phyloP scores from a whole-genome alignment of 1,140 invertebrate species.

The Drosophila ohnishii region DNA sequence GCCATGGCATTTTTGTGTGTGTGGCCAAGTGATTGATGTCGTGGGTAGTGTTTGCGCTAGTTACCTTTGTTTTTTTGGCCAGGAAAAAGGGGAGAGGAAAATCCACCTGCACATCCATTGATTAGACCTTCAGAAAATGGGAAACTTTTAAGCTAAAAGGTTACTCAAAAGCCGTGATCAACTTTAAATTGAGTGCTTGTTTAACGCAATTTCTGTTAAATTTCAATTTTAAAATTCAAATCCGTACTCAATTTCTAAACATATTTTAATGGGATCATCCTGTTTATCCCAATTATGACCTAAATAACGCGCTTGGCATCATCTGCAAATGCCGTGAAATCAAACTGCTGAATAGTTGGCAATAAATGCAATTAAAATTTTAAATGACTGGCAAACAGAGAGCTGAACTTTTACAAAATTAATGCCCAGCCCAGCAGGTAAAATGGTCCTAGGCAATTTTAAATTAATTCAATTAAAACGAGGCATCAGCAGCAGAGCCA shows the following conservation, averaged over 20 bases:
- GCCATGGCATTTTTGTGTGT: conserved; percentile 65
- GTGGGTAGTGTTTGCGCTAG: conserved; percentile 35
- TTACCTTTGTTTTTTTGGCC: conserved; percentile 34
- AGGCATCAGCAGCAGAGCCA: conserved; percentile 36
- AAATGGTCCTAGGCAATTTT: conserved; percentile 42
- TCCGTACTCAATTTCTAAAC: neutral
- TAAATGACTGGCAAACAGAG: conserved; percentile 34
- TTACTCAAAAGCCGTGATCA: neutral
- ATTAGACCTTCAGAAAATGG: neutral
- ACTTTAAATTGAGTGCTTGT: neutral
- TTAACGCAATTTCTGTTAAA: neutral
- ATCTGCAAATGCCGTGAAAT: conserved; percentile 31
- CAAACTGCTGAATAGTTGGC: conserved; percentile 41
- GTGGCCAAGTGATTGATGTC: conserved; percentile 66
- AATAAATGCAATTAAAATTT: conserved; percentile 71
- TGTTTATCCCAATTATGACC: conserved; percentile 35
- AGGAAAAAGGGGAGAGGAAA: neutral
- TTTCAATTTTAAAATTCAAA: neutral
- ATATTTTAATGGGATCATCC: conserved; percentile 24
- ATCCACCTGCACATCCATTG: neutral
- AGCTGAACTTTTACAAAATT: conserved; percentile 42
- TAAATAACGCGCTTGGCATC: conserved; percentile 8
- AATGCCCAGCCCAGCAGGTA: conserved; percentile 13
- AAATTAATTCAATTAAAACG: conserved; percentile 72
- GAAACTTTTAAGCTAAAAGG: neutral